These are phyloP conservation scores for Macrosteles quadrilineatus DNA, from an alignment of 1,140 invertebrate species.

Conservation along the genomic window DNA sequence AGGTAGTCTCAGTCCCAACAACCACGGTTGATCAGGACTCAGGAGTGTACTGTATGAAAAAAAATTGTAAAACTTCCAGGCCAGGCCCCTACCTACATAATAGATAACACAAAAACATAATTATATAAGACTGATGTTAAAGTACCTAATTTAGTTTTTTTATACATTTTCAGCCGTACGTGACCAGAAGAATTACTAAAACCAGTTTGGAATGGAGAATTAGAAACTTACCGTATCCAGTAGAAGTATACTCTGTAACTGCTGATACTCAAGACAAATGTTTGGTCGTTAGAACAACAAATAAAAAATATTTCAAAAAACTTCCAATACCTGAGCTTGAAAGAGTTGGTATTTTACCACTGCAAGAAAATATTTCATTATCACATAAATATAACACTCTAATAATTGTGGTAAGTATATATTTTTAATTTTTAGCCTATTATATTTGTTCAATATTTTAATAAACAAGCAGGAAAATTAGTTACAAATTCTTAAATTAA, in stretches of 20 bases:
- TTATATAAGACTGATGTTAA: too few relatives aligned
- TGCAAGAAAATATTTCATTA: slow-evolving; percentile 64
- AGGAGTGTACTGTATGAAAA: too few relatives aligned
- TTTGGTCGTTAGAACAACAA: slow-evolving; percentile 68
- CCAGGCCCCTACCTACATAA: too few relatives aligned
- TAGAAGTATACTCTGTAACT: slow-evolving; percentile 67
- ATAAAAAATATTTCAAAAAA: slow-evolving; percentile 82
- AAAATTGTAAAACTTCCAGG: too few relatives aligned
- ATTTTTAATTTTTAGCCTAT: too few relatives aligned
- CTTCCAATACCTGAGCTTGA: slow-evolving; percentile 69
- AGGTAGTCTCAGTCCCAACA: too few relatives aligned
- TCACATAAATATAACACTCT: slow-evolving; percentile 73
- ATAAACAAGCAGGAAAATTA: too few relatives aligned
- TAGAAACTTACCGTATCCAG: slow-evolving; percentile 71
- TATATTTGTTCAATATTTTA: too few relatives aligned
- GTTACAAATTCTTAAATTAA: too few relatives aligned
- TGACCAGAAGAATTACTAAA: slow-evolving; percentile 70
- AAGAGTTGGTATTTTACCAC: slow-evolving; percentile 60
- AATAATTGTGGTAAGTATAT: slow-evolving; percentile 67
- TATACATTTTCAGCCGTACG: slow-evolving; percentile 59
- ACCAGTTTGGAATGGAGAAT: slow-evolving; percentile 78
- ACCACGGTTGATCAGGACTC: too few relatives aligned
- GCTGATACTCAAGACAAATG: slow-evolving; percentile 61
- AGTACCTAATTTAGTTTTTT: too few relatives aligned
- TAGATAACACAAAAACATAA: too few relatives aligned